Evolutionary conservation across 2,888 invertebrate species (phyloP).

Genomic region (Mellilla xanthometata): DNA sequence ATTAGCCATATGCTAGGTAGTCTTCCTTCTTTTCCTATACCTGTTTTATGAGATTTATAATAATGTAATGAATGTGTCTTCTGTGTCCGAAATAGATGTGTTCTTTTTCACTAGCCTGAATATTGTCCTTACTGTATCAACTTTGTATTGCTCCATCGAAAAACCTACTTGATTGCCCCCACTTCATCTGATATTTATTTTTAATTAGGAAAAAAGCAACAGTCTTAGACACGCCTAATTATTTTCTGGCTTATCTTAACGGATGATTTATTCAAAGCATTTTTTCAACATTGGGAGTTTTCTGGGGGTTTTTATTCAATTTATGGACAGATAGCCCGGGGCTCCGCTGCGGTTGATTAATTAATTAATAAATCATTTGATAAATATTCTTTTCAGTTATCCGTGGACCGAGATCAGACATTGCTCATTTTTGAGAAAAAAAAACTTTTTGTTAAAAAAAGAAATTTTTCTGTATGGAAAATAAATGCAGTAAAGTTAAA

Average conservation of each 20-base stretch:
- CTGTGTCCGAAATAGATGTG: too few species aligned
- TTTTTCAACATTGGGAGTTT: slow-evolving; percentile 42
- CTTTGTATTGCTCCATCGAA: slow-evolving; percentile 37
- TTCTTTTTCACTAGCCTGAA: too few species aligned
- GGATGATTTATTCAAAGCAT: slow-evolving; percentile 68
- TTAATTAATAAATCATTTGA: slow-evolving; percentile 54
- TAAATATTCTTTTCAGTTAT: slow-evolving; percentile 21
- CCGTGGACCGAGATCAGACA: slow-evolving; percentile 10
- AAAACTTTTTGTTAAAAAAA: too few species aligned
- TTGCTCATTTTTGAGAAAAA: neutral
- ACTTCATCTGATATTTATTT: slow-evolving; percentile 77
- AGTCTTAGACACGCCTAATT: slow-evolving; percentile 58
- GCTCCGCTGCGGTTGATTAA: slow-evolving; percentile 48
- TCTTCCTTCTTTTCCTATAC: too few species aligned
- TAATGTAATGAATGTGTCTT: too few species aligned
- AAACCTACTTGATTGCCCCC: slow-evolving; percentile 48
- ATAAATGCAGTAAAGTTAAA: too few species aligned
- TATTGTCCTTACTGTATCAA: slow-evolving; percentile 1
- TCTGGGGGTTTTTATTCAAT: slow-evolving; percentile 46
- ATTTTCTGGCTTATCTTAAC: slow-evolving; percentile 71
- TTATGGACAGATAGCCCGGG: slow-evolving; percentile 49
- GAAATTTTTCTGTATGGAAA: too few species aligned
- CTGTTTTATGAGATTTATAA: too few species aligned
- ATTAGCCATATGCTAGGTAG: too few species aligned
- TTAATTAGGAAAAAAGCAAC: slow-evolving; percentile 73